These are phyloP conservation scores for Kobus ellipsiprymnus DNA, from an alignment of 2,113 vertebrate genomes.

Conservation along the genomic window DNA sequence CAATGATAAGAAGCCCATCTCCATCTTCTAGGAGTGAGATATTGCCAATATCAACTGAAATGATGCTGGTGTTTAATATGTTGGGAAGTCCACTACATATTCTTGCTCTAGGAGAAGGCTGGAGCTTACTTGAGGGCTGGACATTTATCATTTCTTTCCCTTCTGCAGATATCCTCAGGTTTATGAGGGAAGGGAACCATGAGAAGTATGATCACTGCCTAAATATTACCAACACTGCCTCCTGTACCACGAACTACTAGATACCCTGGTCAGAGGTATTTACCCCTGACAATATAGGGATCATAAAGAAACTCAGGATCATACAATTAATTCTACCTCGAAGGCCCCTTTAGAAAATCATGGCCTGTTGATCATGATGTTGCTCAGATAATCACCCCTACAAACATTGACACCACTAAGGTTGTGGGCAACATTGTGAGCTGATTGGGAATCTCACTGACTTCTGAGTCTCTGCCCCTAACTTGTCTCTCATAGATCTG, in stretches of 20 bases:
- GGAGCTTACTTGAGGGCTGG: constrained; percentile 90
- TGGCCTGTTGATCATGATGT: constrained; percentile 89
- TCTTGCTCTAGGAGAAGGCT: constrained; percentile 91
- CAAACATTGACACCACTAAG: constrained; percentile 90
- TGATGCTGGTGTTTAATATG: constrained; percentile 86
- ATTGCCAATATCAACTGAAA: constrained; percentile 90
- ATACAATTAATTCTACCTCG: constrained; percentile 86
- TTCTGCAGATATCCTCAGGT: constrained; percentile 92
- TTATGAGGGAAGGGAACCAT: constrained; percentile 93
- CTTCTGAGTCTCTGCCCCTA: constrained; percentile 91
- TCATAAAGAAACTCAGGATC: constrained; percentile 92
- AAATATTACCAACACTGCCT: constrained; percentile 90
- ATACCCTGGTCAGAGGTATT: constrained; percentile 87
- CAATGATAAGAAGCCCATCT: constrained; percentile 78
- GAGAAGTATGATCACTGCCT: constrained; percentile 89
- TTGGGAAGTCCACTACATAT: constrained; percentile 92
- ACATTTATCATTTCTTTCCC: constrained; percentile 90
- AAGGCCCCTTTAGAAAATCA: constrained; percentile 90
- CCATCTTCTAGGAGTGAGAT: constrained; percentile 84
- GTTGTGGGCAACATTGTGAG: constrained; percentile 84
- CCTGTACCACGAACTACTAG: constrained; percentile 93
- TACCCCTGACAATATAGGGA: constrained; percentile 89
- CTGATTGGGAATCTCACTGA: constrained; percentile 91
- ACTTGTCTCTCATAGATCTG: constrained; percentile 90
- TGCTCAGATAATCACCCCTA: constrained; percentile 92